Conservation (phyloP, 2,113 vertebrate species). For the Anser cygnoides region DNA sequence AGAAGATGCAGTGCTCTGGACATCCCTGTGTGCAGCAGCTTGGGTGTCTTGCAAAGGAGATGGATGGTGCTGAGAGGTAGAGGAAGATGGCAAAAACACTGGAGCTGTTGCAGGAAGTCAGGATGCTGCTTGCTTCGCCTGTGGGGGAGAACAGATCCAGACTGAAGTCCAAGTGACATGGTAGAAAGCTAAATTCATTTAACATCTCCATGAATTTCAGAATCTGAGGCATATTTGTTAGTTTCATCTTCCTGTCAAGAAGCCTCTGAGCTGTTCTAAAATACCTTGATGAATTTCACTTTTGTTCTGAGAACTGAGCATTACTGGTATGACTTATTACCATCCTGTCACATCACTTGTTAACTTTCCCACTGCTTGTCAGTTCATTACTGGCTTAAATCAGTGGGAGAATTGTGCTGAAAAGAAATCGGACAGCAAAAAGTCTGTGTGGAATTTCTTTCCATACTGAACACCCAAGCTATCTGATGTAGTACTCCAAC, state of each 20-base stretch:
- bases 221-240: not conserved
- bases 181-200: not conserved
- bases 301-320: not conserved
- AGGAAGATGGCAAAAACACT: rapidly evolving
- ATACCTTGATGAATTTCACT: not conserved
- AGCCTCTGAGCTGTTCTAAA: not conserved
- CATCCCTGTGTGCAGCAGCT: not conserved
- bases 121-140: not conserved
- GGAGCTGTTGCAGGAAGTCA: not conserved
- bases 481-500: not conserved
- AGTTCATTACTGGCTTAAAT: not conserved
- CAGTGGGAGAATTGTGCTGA: not conserved
- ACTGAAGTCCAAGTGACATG: not conserved
- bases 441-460: not conserved
- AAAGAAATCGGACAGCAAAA: not conserved
- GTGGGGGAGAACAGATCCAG: not conserved
- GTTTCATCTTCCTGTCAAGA: not conserved
- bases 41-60: not conserved
- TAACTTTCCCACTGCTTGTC: not conserved
- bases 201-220: not conserved
- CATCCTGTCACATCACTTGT: not conserved
- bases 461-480: not conserved
- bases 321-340: not conserved
- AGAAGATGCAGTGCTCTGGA: not conserved
- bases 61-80: not conserved